These are phyloP conservation scores for Aelia acuminata DNA, from an alignment of 2,888 invertebrate species.

Conservation along the genomic window DNA sequence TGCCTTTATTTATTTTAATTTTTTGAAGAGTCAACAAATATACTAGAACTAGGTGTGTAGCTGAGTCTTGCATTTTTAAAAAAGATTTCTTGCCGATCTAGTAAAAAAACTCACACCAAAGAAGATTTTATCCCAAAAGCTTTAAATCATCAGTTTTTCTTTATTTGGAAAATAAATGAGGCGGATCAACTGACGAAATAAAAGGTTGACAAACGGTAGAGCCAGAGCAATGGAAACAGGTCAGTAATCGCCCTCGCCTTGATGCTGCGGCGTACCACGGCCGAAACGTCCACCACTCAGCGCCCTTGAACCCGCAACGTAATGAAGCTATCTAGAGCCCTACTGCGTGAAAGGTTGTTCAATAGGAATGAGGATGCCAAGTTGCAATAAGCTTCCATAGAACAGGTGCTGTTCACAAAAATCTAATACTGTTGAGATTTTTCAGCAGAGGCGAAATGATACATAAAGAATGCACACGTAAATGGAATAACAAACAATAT, in stretches of 20 bases:
- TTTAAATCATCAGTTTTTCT: background rate
- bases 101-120: too few species aligned
- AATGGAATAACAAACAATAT: too few species aligned
- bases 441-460: too few species aligned
- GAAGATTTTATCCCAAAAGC: too few species aligned
- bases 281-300: background rate
- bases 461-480: too few species aligned
- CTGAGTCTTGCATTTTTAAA: too few species aligned
- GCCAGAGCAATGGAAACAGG: background rate
- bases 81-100: too few species aligned
- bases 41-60: too few species aligned
- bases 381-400: background rate
- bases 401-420: background rate
- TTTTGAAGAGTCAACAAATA: too few species aligned
- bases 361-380: background rate
- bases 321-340: background rate
- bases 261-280: background rate
- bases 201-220: background rate
- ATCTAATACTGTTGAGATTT: too few species aligned
- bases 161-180: background rate
- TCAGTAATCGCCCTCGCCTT: background rate
- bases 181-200: background rate
- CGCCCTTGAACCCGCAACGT: background rate
- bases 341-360: background rate
- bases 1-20: too few species aligned